Conservation (phyloP, 2,113 vertebrate species). For the Peromyscus maniculatus region DNA sequence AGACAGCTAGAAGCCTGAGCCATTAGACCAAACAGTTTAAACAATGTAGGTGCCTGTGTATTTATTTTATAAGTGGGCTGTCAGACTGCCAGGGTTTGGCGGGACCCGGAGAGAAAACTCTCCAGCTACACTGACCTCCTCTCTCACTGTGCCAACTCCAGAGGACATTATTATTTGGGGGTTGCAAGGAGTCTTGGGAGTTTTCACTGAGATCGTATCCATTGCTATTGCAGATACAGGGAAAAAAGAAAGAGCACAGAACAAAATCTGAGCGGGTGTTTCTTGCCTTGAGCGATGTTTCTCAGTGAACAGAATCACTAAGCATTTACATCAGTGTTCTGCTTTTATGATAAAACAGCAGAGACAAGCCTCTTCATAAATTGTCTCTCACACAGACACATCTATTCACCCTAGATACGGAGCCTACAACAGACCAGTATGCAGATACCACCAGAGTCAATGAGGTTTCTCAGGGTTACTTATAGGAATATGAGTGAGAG, state of each 20-base stretch:
- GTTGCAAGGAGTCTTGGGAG: background rate
- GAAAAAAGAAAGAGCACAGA: background rate
- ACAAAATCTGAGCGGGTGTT: background rate
- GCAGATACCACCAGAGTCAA: too few species aligned
- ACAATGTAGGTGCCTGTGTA: too few species aligned
- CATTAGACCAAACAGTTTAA: too few species aligned
- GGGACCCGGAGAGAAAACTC: too few species aligned
- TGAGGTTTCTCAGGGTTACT: background rate
- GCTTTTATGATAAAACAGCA: background rate
- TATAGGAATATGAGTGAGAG: background rate
- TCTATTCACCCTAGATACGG: background rate
- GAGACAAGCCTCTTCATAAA: background rate
- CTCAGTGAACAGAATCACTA: background rate
- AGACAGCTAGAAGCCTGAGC: too few species aligned
- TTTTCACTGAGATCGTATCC: background rate
- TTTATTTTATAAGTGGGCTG: too few species aligned
- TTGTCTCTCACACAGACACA: background rate
- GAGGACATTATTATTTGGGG: background rate
- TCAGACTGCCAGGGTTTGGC: too few species aligned
- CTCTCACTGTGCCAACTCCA: background rate
- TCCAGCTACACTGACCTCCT: background rate
- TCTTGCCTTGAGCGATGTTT: background rate
- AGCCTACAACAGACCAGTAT: background rate
- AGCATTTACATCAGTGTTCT: background rate
- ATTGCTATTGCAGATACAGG: background rate